These are phyloP conservation scores for Neoascia interrupta DNA, from an alignment of 2,888 invertebrate species.

Conservation along the genomic window DNA sequence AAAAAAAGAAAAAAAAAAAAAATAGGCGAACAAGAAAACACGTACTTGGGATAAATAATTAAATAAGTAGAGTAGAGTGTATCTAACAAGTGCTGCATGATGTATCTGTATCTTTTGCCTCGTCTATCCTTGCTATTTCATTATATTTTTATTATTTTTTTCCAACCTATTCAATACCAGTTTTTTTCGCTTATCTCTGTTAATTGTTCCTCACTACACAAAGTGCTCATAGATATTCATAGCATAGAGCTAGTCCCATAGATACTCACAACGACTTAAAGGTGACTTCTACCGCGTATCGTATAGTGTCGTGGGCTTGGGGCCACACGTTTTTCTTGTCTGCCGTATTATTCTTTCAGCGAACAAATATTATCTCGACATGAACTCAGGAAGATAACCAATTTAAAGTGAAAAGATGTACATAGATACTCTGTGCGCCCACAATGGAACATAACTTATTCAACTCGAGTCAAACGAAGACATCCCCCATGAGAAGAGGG, in stretches of 20 bases:
- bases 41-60: constrained; percentile 59
- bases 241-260: neutral
- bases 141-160: neutral
- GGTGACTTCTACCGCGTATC: neutral
- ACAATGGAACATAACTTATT: too few relatives aligned
- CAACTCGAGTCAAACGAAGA: neutral
- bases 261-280: constrained; percentile 14
- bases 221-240: neutral
- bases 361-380: constrained; percentile 45
- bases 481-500: neutral
- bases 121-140: constrained; percentile 7
- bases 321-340: neutral
- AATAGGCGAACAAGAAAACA: constrained; percentile 28
- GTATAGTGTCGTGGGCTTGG: neutral
- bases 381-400: constrained; percentile 33
- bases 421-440: too few relatives aligned
- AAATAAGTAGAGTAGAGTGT: constrained; percentile 39
- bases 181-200: constrained; percentile 45
- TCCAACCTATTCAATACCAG: constrained; percentile 14
- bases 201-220: constrained; percentile 41
- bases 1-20: too few relatives aligned
- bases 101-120: too few relatives aligned
- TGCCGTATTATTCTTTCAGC: constrained; percentile 11
- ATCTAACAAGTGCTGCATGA: constrained; percentile 47
- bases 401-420: constrained; percentile 14